Evolutionary conservation across 2,888 invertebrate species (phyloP).

Genomic region (Lasioglossum vierecki): DNA sequence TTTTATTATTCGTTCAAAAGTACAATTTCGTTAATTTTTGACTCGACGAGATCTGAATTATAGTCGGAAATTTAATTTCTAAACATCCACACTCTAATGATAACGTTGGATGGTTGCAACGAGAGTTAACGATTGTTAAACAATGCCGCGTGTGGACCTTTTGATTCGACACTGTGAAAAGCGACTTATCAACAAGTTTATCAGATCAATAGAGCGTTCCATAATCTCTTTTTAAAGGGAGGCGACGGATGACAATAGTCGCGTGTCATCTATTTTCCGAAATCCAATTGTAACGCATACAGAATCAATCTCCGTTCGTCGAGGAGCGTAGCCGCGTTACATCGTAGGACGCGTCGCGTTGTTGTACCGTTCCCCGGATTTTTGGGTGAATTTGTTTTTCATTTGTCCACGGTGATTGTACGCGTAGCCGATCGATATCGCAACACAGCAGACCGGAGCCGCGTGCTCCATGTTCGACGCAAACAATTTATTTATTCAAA

Average conservation of each 20-base stretch:
- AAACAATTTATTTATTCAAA: conserved; percentile 25
- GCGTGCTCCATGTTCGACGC: neutral
- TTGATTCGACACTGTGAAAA: neutral
- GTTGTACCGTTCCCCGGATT: neutral
- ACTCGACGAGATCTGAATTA: too few species aligned
- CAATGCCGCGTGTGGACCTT: neutral
- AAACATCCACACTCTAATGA: neutral
- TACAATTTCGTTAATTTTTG: too few species aligned
- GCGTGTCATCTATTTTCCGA: neutral
- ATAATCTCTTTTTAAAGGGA: neutral
- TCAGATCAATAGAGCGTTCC: neutral
- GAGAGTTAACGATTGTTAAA: neutral
- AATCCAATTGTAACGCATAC: neutral
- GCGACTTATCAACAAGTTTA: neutral
- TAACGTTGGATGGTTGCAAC: neutral
- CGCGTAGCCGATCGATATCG: conserved; percentile 14
- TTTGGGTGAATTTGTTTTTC: conserved; percentile 32
- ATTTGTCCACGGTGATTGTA: conserved; percentile 27
- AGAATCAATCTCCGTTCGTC: neutral
- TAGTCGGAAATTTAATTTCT: neutral
- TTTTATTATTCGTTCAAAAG: neutral
- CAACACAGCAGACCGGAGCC: neutral
- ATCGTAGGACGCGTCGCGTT: neutral
- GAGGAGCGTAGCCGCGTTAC: conserved; percentile 1
- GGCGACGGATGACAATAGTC: neutral